A percentile compares a stretch with the other conserved stretches of the same genome.
Evolutionary conservation across 1,140 invertebrate species (phyloP).

Genomic region (Drosophila parvula): DNA sequence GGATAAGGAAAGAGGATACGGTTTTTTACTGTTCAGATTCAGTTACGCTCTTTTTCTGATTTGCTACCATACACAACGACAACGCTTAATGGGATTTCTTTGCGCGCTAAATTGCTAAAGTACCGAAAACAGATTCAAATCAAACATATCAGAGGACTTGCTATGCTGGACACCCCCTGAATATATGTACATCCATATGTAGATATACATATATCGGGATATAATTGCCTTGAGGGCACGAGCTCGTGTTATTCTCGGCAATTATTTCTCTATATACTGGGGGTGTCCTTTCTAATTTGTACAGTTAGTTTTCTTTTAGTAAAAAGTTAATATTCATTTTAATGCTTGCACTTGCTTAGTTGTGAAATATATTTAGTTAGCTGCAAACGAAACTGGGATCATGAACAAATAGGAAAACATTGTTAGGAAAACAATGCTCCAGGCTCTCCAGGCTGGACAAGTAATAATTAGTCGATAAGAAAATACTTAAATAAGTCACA

Average conservation of each 20-base stretch:
- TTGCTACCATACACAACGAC: conserved; percentile 64
- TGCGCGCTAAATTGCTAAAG: conserved; percentile 82
- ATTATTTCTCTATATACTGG: not conserved
- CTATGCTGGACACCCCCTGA: conserved; percentile 12
- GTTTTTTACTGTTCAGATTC: conserved; percentile 50
- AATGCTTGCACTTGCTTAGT: conserved; percentile 29
- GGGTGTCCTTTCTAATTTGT: conserved; percentile 59
- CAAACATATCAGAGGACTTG: conserved; percentile 64
- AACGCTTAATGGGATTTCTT: conserved; percentile 76
- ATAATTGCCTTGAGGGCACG: no score
- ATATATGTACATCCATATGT: no score
- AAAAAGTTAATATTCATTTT: conserved; percentile 22
- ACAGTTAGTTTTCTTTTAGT: conserved; percentile 54
- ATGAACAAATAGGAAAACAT: conserved; percentile 7
- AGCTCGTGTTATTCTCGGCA: no score
- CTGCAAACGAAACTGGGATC: conserved; percentile 27
- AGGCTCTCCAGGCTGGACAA: not conserved
- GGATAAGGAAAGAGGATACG: conserved; percentile 2
- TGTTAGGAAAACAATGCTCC: conserved; percentile 35
- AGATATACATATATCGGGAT: conserved; percentile 32
- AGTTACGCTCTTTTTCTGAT: conserved; percentile 76
- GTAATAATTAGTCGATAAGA: conserved; percentile 16
- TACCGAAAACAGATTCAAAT: conserved; percentile 48
- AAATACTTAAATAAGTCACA: conserved; percentile 28
- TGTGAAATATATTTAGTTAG: conserved; percentile 31